A percentile compares a stretch with the other conserved stretches of the same genome.
Conservation (phyloP, 2,888 invertebrate species). For the Agrochola litura region DNA sequence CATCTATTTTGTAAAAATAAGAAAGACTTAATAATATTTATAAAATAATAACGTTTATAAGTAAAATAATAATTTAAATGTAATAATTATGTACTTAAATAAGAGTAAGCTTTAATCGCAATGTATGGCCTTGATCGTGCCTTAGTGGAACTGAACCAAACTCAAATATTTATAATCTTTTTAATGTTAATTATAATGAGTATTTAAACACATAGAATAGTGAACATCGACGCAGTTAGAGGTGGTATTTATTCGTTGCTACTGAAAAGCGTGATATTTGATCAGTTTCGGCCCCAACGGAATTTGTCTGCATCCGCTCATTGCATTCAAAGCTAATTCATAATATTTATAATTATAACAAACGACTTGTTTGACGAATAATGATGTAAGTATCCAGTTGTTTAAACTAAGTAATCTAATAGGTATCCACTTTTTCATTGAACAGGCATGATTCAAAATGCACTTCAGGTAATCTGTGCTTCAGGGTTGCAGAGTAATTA, state of each 20-base stretch:
- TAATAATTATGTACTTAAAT: conserved; percentile 51
- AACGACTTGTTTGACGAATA: too few relatives aligned
- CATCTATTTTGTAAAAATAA: conserved; percentile 3
- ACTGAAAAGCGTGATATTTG: neutral
- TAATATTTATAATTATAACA: neutral
- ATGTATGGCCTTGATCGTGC: conserved; percentile 86
- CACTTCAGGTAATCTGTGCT: too few relatives aligned
- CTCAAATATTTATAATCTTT: conserved; percentile 77
- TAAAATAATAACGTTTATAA: conserved; percentile 56
- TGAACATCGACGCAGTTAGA: conserved; percentile 14
- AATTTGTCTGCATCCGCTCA: neutral
- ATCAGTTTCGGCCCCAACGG: neutral
- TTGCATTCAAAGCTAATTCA: neutral
- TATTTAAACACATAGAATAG: conserved; percentile 31
- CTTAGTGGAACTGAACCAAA: conserved; percentile 89
- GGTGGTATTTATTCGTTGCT: conserved; percentile 36
- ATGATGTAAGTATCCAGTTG: neutral
- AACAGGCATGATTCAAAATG: neutral
- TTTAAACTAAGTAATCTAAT: neutral
- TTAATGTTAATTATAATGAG: conserved; percentile 55
- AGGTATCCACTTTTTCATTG: neutral
- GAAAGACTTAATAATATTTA: conserved; percentile 24
- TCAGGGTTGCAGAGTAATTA: neutral
- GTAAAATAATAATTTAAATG: conserved; percentile 42
- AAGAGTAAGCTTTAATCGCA: conserved; percentile 85